A percentile compares a stretch with the other conserved stretches of the same genome.
phyloP scores from a whole-genome alignment of 2,888 invertebrate genomes.

The Brachyopa scutellaris region DNA sequence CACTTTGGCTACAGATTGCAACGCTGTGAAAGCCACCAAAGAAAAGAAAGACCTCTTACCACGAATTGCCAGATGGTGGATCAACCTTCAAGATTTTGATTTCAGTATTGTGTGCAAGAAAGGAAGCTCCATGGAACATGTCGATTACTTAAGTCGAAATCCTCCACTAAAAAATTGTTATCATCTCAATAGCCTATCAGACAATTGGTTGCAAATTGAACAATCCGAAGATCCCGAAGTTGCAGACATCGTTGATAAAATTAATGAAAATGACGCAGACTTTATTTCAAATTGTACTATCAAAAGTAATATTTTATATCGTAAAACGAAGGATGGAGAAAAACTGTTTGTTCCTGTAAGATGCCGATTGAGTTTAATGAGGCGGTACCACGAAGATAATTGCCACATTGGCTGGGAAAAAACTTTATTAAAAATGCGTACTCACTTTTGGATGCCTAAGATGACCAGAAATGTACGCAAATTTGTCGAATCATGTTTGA shows the following conservation, averaged over 20 bases:
- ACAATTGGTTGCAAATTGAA: slow-evolving; percentile 17
- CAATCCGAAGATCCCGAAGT: not conserved
- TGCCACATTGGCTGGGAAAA: slow-evolving; percentile 68
- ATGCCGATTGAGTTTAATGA: slow-evolving; percentile 21
- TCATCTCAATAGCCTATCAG: slow-evolving; percentile 20
- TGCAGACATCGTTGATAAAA: slow-evolving; percentile 8
- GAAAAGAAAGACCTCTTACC: slow-evolving; percentile 37
- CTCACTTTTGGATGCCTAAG: slow-evolving; percentile 58
- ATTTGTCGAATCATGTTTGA: slow-evolving; percentile 51
- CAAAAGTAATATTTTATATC: slow-evolving; percentile 8
- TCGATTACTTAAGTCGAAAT: slow-evolving; percentile 44
- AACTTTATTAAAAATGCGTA: slow-evolving; percentile 43
- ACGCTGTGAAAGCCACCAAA: slow-evolving; percentile 10
- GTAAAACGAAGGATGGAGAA: not conserved
- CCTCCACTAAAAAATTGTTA: slow-evolving; percentile 2
- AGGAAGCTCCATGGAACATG: slow-evolving; percentile 31
- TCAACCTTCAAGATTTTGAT: slow-evolving; percentile 41
- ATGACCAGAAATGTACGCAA: slow-evolving; percentile 58
- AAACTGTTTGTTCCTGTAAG: slow-evolving; percentile 24
- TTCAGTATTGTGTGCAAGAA: slow-evolving; percentile 35
- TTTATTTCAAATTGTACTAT: not conserved
- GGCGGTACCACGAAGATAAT: slow-evolving; percentile 58
- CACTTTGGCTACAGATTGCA: slow-evolving; percentile 19
- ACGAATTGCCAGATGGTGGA: slow-evolving; percentile 51
- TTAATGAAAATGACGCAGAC: not conserved